Evolutionary conservation across 2,888 invertebrate genomes (phyloP), one percentile per base, ranked within the genome.

Genomic region (Coremacera marginata): DNA sequence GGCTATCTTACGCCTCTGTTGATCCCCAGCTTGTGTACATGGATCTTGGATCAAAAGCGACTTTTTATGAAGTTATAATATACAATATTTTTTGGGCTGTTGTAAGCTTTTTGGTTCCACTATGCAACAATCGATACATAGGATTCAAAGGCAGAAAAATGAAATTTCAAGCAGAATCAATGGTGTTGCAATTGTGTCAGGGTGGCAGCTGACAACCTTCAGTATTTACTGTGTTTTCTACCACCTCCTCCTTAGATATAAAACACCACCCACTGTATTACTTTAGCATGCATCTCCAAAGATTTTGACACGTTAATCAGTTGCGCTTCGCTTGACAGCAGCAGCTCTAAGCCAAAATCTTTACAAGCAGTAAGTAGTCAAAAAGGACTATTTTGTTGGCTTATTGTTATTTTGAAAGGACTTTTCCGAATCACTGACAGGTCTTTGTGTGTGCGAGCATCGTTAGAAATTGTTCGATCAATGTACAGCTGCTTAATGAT

Each of bases 231-330:
- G 31, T 31, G 3, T 51, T 52, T 27, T 57, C 9, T 5, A 3
- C 70, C 22, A n/a, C 22, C 65, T 11, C 22, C 8, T 22, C 7
- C 19, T 1, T n/a, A n/a, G n/a, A n/a, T n/a, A n/a, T 19, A 19
- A 19, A 19, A n/a, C 16, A 14, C 3, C 31, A 16, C 63, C 14
- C 63, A 63, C 16, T 31, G 5, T 27, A 14, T 63, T 63, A 55
- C 19, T 55, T 65, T 19, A 34, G 1, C 22, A n/a, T 7, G 55
- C 27, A 70, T 14, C 60, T 62, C 22, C 62, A 44, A 25, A 44
- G 63, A 11, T 65, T 74, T 44, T 51, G 63, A 74, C 63, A 74
- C 73, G 34, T 74, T 73, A 63, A 73, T 74, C 63, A 63, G 63
- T 25, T 34, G 4, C 31, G 63, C n/a, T 27, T 74, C 73, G 34